Percentiles rank a stretch among this genome's conserved stretches.
Conservation (phyloP, 2,113 vertebrate genomes). For the Halichoerus grypus region DNA sequence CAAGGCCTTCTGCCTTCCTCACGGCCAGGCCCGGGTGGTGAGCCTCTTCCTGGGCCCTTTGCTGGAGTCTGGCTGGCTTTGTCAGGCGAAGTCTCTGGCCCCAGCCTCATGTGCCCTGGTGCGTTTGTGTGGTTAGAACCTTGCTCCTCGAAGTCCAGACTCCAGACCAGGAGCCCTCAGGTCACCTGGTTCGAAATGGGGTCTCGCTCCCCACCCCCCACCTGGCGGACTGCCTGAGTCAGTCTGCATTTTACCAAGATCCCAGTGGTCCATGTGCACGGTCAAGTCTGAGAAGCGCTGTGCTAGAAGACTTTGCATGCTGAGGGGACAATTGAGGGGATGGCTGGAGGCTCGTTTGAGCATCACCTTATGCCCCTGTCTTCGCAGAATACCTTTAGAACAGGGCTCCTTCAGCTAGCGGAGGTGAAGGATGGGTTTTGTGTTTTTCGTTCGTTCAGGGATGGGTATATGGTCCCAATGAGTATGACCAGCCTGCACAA, state of each 20-base stretch:
- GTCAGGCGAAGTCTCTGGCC: no score
- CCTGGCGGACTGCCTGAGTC: neutral
- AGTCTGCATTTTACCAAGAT: neutral
- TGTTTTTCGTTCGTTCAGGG: neutral
- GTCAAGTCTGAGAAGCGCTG: neutral
- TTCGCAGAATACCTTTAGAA: neutral
- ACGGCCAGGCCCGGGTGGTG: neutral
- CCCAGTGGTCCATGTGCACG: neutral
- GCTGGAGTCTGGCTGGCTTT: neutral
- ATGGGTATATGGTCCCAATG: neutral
- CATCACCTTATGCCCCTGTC: rapidly evolving
- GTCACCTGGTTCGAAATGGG: neutral
- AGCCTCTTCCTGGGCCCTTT: neutral
- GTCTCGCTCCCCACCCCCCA: neutral
- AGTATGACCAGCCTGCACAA: neutral
- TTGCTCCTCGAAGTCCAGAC: neutral
- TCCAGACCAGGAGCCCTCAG: neutral
- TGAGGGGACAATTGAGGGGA: neutral
- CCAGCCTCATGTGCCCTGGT: neutral
- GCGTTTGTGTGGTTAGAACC: neutral
- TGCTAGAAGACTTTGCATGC: neutral
- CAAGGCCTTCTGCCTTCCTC: neutral
- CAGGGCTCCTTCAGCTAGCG: neutral
- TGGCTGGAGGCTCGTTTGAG: neutral
- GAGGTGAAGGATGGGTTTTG: neutral